Conservation (phyloP, 2,113 vertebrate genomes). For the Mustela nigripes region DNA sequence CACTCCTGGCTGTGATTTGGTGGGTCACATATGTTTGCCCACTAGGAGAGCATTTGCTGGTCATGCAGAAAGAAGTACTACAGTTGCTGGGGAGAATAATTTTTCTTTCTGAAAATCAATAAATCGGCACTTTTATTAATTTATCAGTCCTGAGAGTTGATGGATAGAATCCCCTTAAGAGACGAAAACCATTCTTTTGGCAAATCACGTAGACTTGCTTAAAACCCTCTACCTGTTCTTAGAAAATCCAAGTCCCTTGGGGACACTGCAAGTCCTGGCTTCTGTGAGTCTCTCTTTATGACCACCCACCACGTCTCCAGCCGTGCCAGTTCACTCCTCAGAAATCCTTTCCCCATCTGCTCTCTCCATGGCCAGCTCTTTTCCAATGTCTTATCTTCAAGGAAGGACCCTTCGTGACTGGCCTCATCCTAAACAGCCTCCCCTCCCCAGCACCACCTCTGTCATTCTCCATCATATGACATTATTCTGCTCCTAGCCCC, state of each 20-base stretch:
- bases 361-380: not conserved
- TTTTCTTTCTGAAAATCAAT: slow-evolving; percentile 28
- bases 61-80: not conserved
- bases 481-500: not conserved
- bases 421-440: slow-evolving; percentile 1
- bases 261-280: not conserved
- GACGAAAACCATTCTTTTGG: not conserved
- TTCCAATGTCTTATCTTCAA: not conserved
- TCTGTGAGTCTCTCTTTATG: not conserved
- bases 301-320: not conserved
- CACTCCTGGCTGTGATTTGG: not conserved
- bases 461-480: not conserved
- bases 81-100: not conserved
- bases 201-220: slow-evolving; percentile 13
- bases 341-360: not conserved
- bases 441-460: not conserved
- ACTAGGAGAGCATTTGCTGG: not conserved
- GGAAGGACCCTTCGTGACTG: not conserved
- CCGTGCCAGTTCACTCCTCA: not conserved
- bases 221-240: not conserved
- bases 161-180: slow-evolving; percentile 17
- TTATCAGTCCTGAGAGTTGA: not conserved
- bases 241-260: not conserved
- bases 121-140: slow-evolving; percentile 40
- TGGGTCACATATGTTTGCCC: not conserved